A percentile compares a stretch with the other conserved stretches of the same genome.
These are phyloP conservation scores for Aspidapion aeneum DNA, from an alignment of 2,888 invertebrate genomes.

Conservation along the genomic window DNA sequence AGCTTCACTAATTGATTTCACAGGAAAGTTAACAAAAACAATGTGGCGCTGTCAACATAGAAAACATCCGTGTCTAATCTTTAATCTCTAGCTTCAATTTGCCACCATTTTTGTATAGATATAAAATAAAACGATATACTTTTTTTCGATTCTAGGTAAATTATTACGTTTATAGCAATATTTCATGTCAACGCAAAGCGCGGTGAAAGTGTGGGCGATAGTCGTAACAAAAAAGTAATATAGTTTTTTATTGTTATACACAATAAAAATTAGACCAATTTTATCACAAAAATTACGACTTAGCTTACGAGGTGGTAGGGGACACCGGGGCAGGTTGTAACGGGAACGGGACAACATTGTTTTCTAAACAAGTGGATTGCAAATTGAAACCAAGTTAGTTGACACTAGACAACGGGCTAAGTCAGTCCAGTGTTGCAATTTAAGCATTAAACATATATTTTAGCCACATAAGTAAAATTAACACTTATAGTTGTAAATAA, in stretches of 20 bases:
- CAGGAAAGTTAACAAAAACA: background rate
- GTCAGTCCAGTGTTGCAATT: too few relatives aligned
- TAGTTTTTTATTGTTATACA: background rate
- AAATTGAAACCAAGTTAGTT: too few relatives aligned
- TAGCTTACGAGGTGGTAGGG: too few relatives aligned
- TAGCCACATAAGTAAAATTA: too few relatives aligned
- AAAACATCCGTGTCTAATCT: too few relatives aligned
- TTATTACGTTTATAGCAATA: background rate
- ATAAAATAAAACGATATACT: background rate
- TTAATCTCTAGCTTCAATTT: background rate
- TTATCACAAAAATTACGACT: conserved; percentile 6
- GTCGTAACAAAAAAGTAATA: background rate
- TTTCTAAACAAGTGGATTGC: too few relatives aligned
- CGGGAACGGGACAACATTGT: too few relatives aligned
- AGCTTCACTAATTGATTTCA: background rate
- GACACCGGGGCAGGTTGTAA: too few relatives aligned
- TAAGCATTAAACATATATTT: too few relatives aligned
- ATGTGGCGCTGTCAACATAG: background rate
- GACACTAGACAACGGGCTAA: too few relatives aligned
- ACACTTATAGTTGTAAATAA: too few relatives aligned
- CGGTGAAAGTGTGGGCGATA: background rate
- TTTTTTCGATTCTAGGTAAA: background rate
- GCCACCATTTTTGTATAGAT: background rate
- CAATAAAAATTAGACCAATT: background rate
- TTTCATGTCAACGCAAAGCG: background rate